Percentiles rank a stretch among this genome's conserved stretches.
Evolutionary conservation across 2,113 vertebrate genomes (phyloP).

Genomic region (Argyrosomus japonicus): DNA sequence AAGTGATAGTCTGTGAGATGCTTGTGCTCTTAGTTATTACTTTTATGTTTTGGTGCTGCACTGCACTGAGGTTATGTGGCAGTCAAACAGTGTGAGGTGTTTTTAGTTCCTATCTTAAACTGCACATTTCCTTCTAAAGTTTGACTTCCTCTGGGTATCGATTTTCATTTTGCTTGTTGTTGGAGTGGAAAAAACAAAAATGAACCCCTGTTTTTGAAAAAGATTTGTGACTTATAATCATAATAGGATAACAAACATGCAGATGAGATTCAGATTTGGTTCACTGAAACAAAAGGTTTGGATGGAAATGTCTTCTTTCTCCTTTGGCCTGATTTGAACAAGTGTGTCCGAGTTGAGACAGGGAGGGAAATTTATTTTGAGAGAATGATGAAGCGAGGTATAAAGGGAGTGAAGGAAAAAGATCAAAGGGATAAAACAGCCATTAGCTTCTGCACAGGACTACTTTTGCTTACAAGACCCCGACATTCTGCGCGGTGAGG

Average conservation of each 20-base stretch:
- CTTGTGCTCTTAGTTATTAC: conserved; percentile 52
- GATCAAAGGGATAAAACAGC: conserved; percentile 77
- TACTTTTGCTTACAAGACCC: conserved; percentile 68
- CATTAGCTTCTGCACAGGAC: conserved; percentile 75
- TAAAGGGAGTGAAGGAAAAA: conserved; percentile 57
- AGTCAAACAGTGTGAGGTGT: conserved; percentile 46
- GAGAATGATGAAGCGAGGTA: conserved; percentile 57
- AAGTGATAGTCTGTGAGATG: conserved; percentile 60
- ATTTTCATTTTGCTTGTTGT: neutral
- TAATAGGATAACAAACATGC: conserved; percentile 7
- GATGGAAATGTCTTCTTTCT: conserved; percentile 4
- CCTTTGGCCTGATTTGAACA: conserved; percentile 39
- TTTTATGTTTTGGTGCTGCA: conserved; percentile 61
- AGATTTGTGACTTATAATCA: neutral
- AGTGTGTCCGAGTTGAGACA: conserved; percentile 34
- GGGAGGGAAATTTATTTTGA: conserved; percentile 60
- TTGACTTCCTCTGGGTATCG: conserved; percentile 35
- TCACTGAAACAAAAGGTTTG: conserved; percentile 8
- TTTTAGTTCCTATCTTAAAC: conserved; percentile 45
- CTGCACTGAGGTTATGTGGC: conserved; percentile 50
- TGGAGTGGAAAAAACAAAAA: conserved; percentile 7
- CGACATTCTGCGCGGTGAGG: conserved; percentile 64
- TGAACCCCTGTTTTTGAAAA: neutral
- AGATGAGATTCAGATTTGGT: conserved; percentile 12
- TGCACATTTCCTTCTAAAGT: conserved; percentile 56